These are phyloP conservation scores for Stigmatopora argus DNA, from an alignment of 2,113 vertebrate genomes.

Conservation along the genomic window DNA sequence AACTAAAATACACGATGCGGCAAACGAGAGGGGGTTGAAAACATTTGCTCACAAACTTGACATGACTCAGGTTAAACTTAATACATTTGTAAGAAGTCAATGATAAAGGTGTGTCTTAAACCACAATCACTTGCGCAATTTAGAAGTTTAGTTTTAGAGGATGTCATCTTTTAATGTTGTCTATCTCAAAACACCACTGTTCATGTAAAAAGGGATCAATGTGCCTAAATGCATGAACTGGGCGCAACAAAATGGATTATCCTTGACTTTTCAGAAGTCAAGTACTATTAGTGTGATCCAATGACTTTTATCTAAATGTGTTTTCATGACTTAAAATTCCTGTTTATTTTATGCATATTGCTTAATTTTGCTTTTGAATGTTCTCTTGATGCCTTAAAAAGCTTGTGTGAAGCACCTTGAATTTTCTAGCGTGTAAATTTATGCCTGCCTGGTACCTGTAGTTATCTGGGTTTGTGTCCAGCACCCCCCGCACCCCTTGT, in stretches of 20 bases:
- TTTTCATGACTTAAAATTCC: no score
- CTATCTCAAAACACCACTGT: not conserved
- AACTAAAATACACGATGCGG: not conserved
- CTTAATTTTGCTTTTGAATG: no score
- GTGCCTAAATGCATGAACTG: not conserved
- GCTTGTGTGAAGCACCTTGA: no score
- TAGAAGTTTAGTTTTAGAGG: constrained; percentile 1
- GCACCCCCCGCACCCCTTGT: no score
- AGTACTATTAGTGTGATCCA: no score
- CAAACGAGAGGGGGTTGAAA: not conserved
- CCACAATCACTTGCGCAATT: constrained; percentile 26
- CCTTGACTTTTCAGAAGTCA: no score
- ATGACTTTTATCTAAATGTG: no score
- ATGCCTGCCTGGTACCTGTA: no score
- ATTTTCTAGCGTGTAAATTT: no score
- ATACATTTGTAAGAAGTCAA: not conserved
- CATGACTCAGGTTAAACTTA: not conserved
- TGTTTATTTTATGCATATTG: no score
- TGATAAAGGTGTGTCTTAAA: constrained; percentile 5
- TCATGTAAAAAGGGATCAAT: not conserved
- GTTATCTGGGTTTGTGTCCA: no score
- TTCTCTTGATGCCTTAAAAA: no score
- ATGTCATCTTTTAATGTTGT: not conserved
- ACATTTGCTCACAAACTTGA: not conserved
- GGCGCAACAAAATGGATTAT: not conserved